phyloP scores from a whole-genome alignment of 2,888 invertebrate species.

The Argynnis bischoffii region DNA sequence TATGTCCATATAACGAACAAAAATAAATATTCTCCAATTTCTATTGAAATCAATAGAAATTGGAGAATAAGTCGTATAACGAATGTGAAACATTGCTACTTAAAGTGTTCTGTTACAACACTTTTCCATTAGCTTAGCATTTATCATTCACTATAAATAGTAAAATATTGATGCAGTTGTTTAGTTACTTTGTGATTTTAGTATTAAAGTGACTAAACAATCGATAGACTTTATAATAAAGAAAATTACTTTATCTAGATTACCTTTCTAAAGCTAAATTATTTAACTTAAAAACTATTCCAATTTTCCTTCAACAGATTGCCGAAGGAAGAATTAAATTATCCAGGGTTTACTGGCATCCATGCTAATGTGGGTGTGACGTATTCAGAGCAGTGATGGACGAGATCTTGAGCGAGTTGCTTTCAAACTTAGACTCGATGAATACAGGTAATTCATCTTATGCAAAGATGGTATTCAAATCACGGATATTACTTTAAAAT shows the following conservation, averaged over 20 bases:
- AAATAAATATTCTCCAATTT: too few relatives aligned
- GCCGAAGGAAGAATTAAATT: slow-evolving; percentile 10
- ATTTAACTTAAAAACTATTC: background rate
- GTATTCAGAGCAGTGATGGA: slow-evolving; percentile 52
- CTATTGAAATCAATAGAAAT: too few relatives aligned
- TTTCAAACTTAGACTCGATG: slow-evolving; percentile 46
- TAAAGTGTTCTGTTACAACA: too few relatives aligned
- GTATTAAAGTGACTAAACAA: too few relatives aligned
- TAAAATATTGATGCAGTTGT: too few relatives aligned
- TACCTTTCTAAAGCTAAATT: background rate
- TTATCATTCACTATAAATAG: too few relatives aligned
- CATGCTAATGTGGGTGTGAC: slow-evolving; percentile 33
- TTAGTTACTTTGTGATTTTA: too few relatives aligned
- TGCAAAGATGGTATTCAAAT: slow-evolving; percentile 37
- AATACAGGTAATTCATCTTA: slow-evolving; percentile 49
- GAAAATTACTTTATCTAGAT: background rate
- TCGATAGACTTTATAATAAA: too few relatives aligned
- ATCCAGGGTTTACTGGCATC: slow-evolving; percentile 13
- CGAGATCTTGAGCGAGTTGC: slow-evolving; percentile 44
- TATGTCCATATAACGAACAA: background rate
- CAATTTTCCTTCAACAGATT: background rate
- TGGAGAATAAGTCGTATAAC: too few relatives aligned
- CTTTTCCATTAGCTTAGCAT: too few relatives aligned
- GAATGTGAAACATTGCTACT: too few relatives aligned
- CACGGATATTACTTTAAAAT: background rate